Percentiles rank a stretch among this genome's conserved stretches.
phyloP scores from a whole-genome alignment of 92 coral and sea anemone species.

The Meandrina meandrites region DNA sequence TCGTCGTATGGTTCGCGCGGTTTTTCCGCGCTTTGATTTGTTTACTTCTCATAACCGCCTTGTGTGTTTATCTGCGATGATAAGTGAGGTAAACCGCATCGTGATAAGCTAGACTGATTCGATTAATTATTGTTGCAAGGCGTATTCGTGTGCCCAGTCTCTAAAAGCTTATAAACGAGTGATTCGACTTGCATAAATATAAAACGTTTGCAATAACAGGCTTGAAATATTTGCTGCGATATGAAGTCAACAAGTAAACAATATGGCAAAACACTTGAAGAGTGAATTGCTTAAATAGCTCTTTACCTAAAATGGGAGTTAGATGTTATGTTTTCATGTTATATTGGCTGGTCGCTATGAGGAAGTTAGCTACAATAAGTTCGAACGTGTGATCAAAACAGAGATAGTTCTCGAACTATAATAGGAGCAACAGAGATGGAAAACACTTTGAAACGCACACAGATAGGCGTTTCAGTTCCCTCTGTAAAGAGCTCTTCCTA shows the following conservation, averaged over 20 bases:
- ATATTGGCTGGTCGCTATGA: neutral
- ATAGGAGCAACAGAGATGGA: neutral
- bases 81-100: neutral
- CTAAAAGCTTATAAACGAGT: neutral
- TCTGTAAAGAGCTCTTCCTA: neutral
- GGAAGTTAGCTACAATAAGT: neutral
- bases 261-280: constrained; percentile 2
- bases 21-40: neutral
- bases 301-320: constrained; percentile 2
- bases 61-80: neutral
- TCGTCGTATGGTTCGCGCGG: neutral
- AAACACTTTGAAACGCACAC: neutral
- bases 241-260: neutral
- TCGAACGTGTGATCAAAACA: neutral
- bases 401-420: neutral
- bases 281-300: neutral
- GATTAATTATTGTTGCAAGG: neutral
- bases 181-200: neutral
- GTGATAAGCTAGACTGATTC: neutral
- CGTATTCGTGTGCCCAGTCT: neutral
- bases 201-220: neutral
- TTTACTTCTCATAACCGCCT: neutral
- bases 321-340: neutral
- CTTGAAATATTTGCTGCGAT: neutral
- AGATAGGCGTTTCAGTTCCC: neutral